phyloP scores from a whole-genome alignment of 2,888 invertebrate genomes.

The Cephonodes hylas region DNA sequence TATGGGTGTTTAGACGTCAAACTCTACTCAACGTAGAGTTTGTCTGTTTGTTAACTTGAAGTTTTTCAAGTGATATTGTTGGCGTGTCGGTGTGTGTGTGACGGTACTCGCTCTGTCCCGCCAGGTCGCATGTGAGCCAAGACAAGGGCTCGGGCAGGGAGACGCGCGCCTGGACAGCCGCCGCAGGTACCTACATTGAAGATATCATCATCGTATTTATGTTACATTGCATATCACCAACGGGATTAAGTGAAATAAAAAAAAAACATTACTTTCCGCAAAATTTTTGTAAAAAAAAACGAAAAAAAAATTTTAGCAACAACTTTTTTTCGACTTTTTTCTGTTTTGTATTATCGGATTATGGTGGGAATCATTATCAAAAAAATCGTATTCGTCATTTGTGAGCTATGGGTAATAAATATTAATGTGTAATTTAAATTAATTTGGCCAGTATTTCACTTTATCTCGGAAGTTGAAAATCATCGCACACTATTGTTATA shows the following conservation, averaged over 20 bases:
- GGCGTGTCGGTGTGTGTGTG: slow-evolving; percentile 2
- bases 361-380: no score
- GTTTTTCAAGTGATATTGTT: not conserved
- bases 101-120: slow-evolving; percentile 29
- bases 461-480: not conserved
- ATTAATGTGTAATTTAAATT: no score
- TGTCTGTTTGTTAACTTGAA: not conserved
- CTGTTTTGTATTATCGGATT: not conserved
- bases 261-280: not conserved
- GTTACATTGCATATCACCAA: slow-evolving; percentile 22
- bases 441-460: not conserved
- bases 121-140: slow-evolving; percentile 75
- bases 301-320: no score
- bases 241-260: slow-evolving; percentile 31
- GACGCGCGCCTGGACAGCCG: slow-evolving; percentile 62
- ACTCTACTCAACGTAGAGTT: not conserved
- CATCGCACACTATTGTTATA: not conserved
- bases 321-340: not conserved
- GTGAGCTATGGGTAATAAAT: no score
- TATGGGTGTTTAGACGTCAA: not conserved
- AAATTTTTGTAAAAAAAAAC: no score
- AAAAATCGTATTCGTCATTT: no score
- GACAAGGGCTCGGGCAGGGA: slow-evolving; percentile 69
- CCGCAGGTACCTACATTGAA: slow-evolving; percentile 57
- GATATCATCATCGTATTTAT: slow-evolving; percentile 36